A percentile compares a stretch with the other conserved stretches of the same genome.
These are phyloP conservation scores for Bombus breviceps DNA, from an alignment of 1,140 invertebrate genomes.

Conservation along the genomic window DNA sequence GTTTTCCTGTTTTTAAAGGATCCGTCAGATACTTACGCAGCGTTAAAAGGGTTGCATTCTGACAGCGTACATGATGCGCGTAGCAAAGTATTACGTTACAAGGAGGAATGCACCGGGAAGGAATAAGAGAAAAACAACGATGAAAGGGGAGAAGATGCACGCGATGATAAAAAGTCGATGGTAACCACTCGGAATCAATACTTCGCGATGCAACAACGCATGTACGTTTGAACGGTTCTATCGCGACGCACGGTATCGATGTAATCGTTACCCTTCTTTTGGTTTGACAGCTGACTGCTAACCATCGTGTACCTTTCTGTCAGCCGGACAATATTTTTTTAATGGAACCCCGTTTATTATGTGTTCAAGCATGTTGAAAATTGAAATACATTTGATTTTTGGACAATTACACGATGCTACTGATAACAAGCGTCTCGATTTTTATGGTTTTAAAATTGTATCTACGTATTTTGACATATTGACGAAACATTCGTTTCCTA, in stretches of 20 bases:
- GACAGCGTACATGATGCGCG: conserved; percentile 30
- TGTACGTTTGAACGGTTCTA: background rate
- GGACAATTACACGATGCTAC: background rate
- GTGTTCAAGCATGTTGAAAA: background rate
- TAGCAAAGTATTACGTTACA: conserved; percentile 40
- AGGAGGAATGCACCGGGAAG: conserved; percentile 34
- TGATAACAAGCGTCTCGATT: too few species aligned
- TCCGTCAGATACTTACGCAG: background rate
- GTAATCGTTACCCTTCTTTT: conserved; percentile 25
- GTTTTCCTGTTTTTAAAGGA: conserved; percentile 10
- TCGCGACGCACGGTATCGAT: conserved; percentile 19
- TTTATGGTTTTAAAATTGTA: too few species aligned
- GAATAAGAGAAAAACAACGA: conserved; percentile 42
- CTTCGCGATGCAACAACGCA: conserved; percentile 1
- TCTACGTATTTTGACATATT: too few species aligned
- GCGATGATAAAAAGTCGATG: conserved; percentile 36
- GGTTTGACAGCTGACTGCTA: conserved; percentile 23
- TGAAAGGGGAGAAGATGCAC: conserved; percentile 41
- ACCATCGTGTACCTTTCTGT: background rate
- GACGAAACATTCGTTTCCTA: too few species aligned
- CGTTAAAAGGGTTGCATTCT: conserved; percentile 37
- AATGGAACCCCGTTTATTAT: background rate
- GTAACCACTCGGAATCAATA: conserved; percentile 42
- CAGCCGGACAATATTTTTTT: conserved; percentile 1
- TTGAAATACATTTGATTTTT: background rate